These are phyloP conservation scores for Alca torda DNA, from an alignment of 2,797 vertebrate species.

Conservation along the genomic window DNA sequence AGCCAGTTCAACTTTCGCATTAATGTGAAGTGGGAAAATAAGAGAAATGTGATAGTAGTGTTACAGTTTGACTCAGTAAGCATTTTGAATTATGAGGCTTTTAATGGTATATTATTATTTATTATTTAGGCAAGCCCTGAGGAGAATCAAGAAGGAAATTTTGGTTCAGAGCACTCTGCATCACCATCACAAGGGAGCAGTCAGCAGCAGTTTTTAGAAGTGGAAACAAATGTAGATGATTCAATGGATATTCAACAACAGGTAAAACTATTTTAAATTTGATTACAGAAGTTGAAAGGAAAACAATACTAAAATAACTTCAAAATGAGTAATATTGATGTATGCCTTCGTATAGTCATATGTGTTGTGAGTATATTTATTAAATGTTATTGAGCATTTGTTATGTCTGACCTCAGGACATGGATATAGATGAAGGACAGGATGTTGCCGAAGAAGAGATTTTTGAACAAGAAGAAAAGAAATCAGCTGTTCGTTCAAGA, in stretches of 20 bases:
- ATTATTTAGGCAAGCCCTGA: conserved; percentile 83
- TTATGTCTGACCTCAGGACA: conserved; percentile 83
- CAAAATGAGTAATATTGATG: background rate
- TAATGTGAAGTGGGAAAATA: background rate
- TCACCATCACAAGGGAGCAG: conserved; percentile 87
- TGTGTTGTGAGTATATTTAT: background rate
- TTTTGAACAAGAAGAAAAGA: conserved; percentile 93
- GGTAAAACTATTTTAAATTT: conserved; percentile 72
- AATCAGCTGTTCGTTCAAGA: conserved; percentile 83
- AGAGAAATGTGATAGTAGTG: background rate
- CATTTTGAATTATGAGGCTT: background rate
- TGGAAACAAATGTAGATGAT: conserved; percentile 89
- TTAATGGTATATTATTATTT: background rate
- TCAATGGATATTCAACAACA: conserved; percentile 97
- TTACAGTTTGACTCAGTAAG: background rate
- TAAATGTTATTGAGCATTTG: background rate
- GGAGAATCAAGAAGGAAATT: conserved; percentile 90
- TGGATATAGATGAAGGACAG: conserved; percentile 96
- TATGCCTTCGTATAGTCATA: background rate
- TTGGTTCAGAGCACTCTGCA: conserved; percentile 88
- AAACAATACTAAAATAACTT: background rate
- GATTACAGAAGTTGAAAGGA: background rate
- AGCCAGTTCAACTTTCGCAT: background rate
- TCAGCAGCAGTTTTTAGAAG: conserved; percentile 88
- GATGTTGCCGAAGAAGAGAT: conserved; percentile 91